Base-by-base conservation (phyloP, 35 echinoderm and acorn worm species). In the Patiria miniata region DNA sequence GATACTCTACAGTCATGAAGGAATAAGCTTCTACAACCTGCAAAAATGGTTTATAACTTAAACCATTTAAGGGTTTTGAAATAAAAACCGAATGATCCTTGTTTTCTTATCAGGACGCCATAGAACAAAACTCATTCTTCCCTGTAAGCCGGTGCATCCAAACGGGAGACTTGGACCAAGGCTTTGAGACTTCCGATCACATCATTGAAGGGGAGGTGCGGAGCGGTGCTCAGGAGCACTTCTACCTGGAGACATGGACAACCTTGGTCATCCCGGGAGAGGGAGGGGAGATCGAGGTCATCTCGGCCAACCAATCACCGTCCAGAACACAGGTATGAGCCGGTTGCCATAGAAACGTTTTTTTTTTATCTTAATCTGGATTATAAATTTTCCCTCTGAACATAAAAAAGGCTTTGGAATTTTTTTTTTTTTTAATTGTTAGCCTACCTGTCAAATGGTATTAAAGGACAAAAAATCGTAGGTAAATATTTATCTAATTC, bases 171-270 rank as follows among this genome's bases (percentile, higher is more conserved):
- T 37, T 91, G 19, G 28, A 68, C 0, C 83, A 86, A n/a, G 93
- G 69, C 34, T 84, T 95, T 39, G 78, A 82, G 39, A 76, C n/a
- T 19, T 95, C 93, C 22, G 93, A 95, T 52, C 61, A 83, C 32
- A 40, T 95, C 30, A 58, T 91, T 51, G 88, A 95, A 29, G 93
- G 93, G 5, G 93, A 95, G 81, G 77, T 91, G 18, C 42, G 68
- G 81, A 36, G 87, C 1, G 93, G 93, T 47, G 93, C 61, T 40
- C 93, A 95, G 32, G 84, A 87, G 36, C 93, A 95, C 37, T 90
- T 91, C 79, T 95, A 95, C 61, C 52, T 95, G 79, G 93, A 95
- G 51, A 86, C 93, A 16, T 89, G 86, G 39, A 40, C 58, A 3
- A 61, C 33, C 32, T 76, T 95, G 22, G 88, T 84, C 18, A 78